Evolutionary conservation across 2,797 vertebrate genomes (phyloP), one percentile per base, ranked within the genome.

Genomic region (Protosalanx chinensis): DNA sequence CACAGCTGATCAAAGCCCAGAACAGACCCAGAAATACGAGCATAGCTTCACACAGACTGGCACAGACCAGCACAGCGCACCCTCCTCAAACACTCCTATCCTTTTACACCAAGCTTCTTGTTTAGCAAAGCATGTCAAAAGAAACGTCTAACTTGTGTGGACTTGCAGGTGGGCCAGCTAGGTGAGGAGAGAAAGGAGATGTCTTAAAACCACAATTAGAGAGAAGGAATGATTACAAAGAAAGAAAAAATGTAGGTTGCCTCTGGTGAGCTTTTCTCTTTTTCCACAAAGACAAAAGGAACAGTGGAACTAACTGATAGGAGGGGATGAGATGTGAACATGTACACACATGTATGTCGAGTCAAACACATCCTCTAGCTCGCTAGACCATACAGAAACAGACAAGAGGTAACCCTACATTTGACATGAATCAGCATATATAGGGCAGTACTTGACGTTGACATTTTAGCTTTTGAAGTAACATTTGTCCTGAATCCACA

Each of bases 141-240:
- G 27, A 30, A 67, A 27, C 3, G 33, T 46, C 65, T 67, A 27
- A 15, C 65, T 51, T 67, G 65, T 67, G 41, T 27, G 65, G 65
- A 67, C 65, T 53, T 53, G 46, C 4, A 67, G 46, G 46, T 27
- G 65, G 51, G 65, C 4, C 35, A 35, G 62, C 3, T 33, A 33
- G 64, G 68, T n/a, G 13, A 33, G 41, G 64, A n/a, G 53, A 78
- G 73, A 76, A 63, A 72, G 65, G 80, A 68, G 51, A 76, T 23
- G 58, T 61, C 59, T 51, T 27, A 63, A 78, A 72, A 77, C 59
- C 58, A 67, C 75, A 81, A 75, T 82, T 75, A 68, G 62, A 73
- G 56, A 18, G 8, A 15, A 57, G 65, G 10, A 16, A 56, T 61
- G 49, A 70, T 77, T 62, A 70, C 57, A 72, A 32, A 49, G 60